Evolutionary conservation across 2,888 invertebrate genomes (phyloP).

Genomic region (Parapristionchus giblindavisi): DNA sequence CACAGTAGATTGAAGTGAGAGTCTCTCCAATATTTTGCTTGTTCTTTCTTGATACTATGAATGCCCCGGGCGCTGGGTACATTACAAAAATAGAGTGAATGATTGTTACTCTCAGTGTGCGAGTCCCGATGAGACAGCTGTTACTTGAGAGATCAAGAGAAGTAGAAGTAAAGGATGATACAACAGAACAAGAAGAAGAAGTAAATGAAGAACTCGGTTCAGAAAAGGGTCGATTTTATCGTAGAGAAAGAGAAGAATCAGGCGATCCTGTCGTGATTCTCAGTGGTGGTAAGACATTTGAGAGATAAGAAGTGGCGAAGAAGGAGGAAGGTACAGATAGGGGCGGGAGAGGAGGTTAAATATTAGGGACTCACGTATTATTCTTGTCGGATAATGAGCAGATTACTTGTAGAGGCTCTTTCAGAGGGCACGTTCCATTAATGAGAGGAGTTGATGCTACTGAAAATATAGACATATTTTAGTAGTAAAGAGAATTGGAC

Average conservation of each 20-base stretch:
- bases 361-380: not conserved
- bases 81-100: too few species aligned
- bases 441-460: slow-evolving; percentile 13
- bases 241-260: not conserved
- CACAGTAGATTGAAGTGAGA: not conserved
- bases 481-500: not conserved
- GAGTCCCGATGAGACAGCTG: too few species aligned
- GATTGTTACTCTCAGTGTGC: too few species aligned
- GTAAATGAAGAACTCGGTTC: not conserved
- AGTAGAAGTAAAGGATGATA: not conserved
- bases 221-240: slow-evolving; percentile 9
- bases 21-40: too few species aligned
- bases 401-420: slow-evolving; percentile 32
- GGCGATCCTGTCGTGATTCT: not conserved
- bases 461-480: not conserved
- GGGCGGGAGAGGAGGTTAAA: not conserved
- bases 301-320: not conserved
- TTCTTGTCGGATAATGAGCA: slow-evolving; percentile 17
- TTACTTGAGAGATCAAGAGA: not conserved
- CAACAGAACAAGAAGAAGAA: not conserved
- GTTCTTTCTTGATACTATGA: too few species aligned
- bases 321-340: not conserved
- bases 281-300: not conserved
- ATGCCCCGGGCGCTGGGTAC: not conserved
- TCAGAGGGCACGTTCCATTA: slow-evolving; percentile 20